Conservation (phyloP, 2,888 invertebrate species). For the Biston betularia region DNA sequence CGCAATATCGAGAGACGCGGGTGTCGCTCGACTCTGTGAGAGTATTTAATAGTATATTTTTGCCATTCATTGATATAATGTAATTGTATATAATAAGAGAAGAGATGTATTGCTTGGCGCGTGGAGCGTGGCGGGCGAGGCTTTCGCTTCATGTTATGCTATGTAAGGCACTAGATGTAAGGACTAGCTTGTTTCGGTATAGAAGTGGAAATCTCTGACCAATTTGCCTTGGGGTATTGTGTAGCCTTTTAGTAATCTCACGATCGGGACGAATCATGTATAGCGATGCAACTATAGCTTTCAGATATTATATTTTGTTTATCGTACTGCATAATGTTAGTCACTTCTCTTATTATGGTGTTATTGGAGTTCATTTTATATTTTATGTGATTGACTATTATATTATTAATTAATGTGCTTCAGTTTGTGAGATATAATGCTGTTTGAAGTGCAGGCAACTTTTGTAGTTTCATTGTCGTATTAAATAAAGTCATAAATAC, state of each 20-base stretch:
- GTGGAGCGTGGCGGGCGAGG: conserved; percentile 65
- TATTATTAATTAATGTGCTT: conserved; percentile 74
- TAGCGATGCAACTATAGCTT: conserved; percentile 80
- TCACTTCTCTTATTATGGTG: conserved; percentile 76
- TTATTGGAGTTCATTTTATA: conserved; percentile 76
- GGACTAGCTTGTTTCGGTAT: conserved; percentile 81
- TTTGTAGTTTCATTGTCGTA: conserved; percentile 87
- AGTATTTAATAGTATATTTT: conserved; percentile 74
- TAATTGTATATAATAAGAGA: conserved; percentile 79
- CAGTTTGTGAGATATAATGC: conserved; percentile 83
- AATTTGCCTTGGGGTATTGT: conserved; percentile 86
- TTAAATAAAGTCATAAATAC: conserved; percentile 85
- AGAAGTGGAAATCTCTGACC: conserved; percentile 83
- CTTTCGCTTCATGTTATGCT: conserved; percentile 74
- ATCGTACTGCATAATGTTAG: conserved; percentile 82
- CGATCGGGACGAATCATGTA: conserved; percentile 82
- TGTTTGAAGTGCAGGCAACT: conserved; percentile 85
- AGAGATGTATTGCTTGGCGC: conserved; percentile 70
- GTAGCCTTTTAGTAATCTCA: conserved; percentile 81
- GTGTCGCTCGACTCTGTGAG: conserved; percentile 55
- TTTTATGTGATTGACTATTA: conserved; percentile 70
- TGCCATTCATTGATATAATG: conserved; percentile 72
- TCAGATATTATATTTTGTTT: conserved; percentile 65
- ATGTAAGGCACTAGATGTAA: conserved; percentile 76
- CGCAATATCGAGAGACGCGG: conserved; percentile 39